phyloP scores from a whole-genome alignment of 2,113 vertebrate genomes.

The Sisor rabdophorus region DNA sequence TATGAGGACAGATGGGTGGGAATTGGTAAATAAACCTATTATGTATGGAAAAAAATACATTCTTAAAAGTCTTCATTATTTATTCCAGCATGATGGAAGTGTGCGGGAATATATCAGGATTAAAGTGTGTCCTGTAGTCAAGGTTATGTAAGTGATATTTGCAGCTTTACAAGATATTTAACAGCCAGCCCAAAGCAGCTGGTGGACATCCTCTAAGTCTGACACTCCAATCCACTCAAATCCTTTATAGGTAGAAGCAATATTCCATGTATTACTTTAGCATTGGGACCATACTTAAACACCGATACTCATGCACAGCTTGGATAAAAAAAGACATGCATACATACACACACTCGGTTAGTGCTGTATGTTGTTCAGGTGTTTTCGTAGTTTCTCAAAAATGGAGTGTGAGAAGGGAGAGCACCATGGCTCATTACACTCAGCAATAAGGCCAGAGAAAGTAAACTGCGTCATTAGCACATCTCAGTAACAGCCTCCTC shows the following conservation, averaged over 20 bases:
- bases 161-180: slow-evolving; percentile 21
- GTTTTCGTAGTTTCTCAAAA: slow-evolving; percentile 11
- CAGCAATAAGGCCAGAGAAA: slow-evolving; percentile 40
- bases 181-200: slow-evolving; percentile 24
- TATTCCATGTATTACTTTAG: background rate
- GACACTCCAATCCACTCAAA: slow-evolving; percentile 3
- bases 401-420: background rate
- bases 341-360: slow-evolving; percentile 10
- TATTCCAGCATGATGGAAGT: background rate
- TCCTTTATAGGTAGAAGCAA: background rate
- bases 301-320: background rate
- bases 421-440: slow-evolving; percentile 44
- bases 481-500: slow-evolving; percentile 25
- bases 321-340: slow-evolving; percentile 21
- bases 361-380: slow-evolving; percentile 28
- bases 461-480: slow-evolving; percentile 54
- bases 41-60: too few species aligned
- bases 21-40: background rate
- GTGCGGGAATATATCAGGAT: slow-evolving; percentile 1
- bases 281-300: slow-evolving; percentile 11
- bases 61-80: background rate
- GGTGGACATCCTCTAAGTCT: background rate
- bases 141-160: slow-evolving; percentile 14
- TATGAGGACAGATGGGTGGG: background rate
- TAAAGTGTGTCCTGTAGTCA: background rate